Evolutionary conservation across 2,113 vertebrate genomes (phyloP), one percentile per base, ranked within the genome.

Genomic region (Dasyornis broadbenti): DNA sequence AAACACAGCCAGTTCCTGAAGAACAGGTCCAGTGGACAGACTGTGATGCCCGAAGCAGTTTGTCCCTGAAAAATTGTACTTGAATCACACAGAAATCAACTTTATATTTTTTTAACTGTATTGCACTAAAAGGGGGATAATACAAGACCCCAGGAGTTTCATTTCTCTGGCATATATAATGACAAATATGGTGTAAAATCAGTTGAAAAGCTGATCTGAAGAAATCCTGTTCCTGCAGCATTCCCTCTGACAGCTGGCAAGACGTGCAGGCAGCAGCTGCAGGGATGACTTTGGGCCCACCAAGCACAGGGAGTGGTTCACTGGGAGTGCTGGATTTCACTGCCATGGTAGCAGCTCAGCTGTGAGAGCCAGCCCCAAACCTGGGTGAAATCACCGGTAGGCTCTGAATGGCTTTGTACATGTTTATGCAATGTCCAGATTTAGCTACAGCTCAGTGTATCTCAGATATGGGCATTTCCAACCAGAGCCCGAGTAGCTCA

Each of bases 101-200:
- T 70, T 75, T 69, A 13, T 53, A 31, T 61, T 70, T 86, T 77
- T 86, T 81, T 77, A 82, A 93, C 50, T 92, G 35, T 76, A 50
- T 82, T 97, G 96, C 96, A 97, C 94, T 97, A 91, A 65, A 88
- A 66, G 18, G 15, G 42, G 70, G 26, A 11, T 28, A 54, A 60
- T 40, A 18, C 22, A 72, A 84, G 66, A 87, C 76, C 68, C 60
- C 17, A 18, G 13, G 28, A 77, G 47, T 81, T 92, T 82, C 0
- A 52, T 54, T 92, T 89, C 77, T 94, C 42, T 89, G 50, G 20
- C 1, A 2, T 47, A 50, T 42, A 45, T 31, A 42, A 68, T 59
- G 64, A 70, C 10, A 84, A 54, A 87, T 31, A 70, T 0, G 0
- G 39, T 66, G 56, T 81, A 78, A 89, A 95, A 89, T 73, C 60